Evolutionary conservation across 2,113 vertebrate species (phyloP).

Genomic region (Hucho hucho): DNA sequence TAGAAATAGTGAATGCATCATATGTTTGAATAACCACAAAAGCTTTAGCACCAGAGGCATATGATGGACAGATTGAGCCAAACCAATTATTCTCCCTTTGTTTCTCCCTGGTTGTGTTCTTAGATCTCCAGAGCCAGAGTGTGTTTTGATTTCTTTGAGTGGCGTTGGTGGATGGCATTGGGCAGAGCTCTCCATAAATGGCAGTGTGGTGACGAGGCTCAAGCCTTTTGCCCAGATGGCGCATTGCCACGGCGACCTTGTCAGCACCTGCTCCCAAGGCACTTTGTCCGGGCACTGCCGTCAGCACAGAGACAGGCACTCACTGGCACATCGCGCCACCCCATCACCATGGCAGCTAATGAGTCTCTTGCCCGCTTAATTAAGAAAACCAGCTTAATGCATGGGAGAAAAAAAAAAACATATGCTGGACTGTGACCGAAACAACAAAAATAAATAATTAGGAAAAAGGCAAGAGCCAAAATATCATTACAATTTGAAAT

Average conservation of each 20-base stretch:
- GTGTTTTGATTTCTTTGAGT: slow-evolving; percentile 77
- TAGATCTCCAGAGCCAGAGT: slow-evolving; percentile 67
- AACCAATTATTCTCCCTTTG: slow-evolving; percentile 79
- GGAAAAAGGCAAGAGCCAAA: slow-evolving; percentile 64
- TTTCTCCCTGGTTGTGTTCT: slow-evolving; percentile 73
- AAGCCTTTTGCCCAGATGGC: slow-evolving; percentile 73
- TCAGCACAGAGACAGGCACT: not conserved
- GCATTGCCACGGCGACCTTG: slow-evolving; percentile 75
- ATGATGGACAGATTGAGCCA: slow-evolving; percentile 49
- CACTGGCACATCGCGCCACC: slow-evolving; percentile 57
- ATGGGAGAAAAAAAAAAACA: slow-evolving; percentile 51
- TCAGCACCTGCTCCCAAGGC: slow-evolving; percentile 79
- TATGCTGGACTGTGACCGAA: slow-evolving; percentile 69
- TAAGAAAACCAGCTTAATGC: slow-evolving; percentile 70
- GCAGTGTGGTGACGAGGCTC: slow-evolving; percentile 50
- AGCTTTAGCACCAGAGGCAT: slow-evolving; percentile 50
- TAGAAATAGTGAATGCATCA: slow-evolving; percentile 57
- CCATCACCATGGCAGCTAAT: slow-evolving; percentile 71
- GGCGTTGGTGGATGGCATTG: slow-evolving; percentile 67
- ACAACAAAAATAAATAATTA: slow-evolving; percentile 73
- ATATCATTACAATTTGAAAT: slow-evolving; percentile 80
- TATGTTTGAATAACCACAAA: slow-evolving; percentile 70
- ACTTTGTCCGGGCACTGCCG: slow-evolving; percentile 73
- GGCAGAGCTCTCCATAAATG: slow-evolving; percentile 21
- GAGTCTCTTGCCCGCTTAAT: slow-evolving; percentile 73